Conservation (phyloP, 2,888 invertebrate species). For the Nudaria mundana region DNA sequence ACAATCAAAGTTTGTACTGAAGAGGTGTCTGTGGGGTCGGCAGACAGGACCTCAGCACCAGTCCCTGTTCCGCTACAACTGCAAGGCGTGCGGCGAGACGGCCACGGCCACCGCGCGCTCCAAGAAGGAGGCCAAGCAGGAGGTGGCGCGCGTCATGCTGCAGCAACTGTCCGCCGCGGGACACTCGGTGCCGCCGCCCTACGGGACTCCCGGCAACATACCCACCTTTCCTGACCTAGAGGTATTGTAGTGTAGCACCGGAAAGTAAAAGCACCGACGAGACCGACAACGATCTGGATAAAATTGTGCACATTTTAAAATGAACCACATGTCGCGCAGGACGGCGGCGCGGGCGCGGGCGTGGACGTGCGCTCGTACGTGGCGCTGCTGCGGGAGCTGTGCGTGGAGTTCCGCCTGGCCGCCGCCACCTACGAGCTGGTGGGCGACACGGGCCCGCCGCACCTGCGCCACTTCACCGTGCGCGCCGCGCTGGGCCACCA, state of each 20-base stretch:
- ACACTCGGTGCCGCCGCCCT: constrained; percentile 50
- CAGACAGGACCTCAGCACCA: constrained; percentile 64
- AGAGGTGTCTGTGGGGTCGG: too few species aligned
- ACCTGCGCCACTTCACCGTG: constrained; percentile 83
- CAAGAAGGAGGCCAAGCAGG: constrained; percentile 82
- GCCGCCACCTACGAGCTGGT: constrained; percentile 77
- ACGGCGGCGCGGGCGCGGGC: constrained; percentile 6
- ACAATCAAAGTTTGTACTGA: too few species aligned
- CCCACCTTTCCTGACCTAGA: constrained; percentile 6
- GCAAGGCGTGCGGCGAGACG: constrained; percentile 52
- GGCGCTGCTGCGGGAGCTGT: constrained; percentile 68
- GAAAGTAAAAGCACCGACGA: too few species aligned
- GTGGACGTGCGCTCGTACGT: constrained; percentile 50
- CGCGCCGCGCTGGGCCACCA: constrained; percentile 78
- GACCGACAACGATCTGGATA: too few species aligned
- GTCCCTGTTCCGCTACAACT: constrained; percentile 69
- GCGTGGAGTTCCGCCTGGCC: constrained; percentile 72
- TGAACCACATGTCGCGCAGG: too few species aligned
- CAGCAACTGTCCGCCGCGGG: constrained; percentile 54
- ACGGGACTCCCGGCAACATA: constrained; percentile 12
- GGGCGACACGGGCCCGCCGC: constrained; percentile 85
- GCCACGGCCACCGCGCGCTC: constrained; percentile 73
- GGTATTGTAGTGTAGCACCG: constrained; percentile 1
- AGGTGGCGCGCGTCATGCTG: constrained; percentile 76
- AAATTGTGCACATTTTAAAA: too few species aligned